phyloP scores from a whole-genome alignment of 2,888 invertebrate species.

The Agapostemon virescens region DNA sequence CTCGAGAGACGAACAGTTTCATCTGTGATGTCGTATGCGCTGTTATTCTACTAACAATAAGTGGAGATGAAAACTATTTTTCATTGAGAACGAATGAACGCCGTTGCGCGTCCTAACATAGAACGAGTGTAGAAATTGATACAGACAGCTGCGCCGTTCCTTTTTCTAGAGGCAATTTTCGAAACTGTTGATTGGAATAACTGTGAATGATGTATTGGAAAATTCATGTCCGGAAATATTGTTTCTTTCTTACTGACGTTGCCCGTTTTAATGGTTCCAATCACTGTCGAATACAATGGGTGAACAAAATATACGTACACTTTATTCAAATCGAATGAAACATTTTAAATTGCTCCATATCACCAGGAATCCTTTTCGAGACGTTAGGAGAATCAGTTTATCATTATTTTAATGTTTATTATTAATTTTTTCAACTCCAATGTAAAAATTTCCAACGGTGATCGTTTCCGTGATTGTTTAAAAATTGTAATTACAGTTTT shows the following conservation, averaged over 20 bases:
- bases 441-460: too few relatives aligned
- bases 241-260: not conserved
- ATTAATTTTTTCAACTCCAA: too few relatives aligned
- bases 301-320: too few relatives aligned
- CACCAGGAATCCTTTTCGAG: too few relatives aligned
- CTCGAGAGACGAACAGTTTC: slow-evolving; percentile 29
- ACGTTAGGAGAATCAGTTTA: too few relatives aligned
- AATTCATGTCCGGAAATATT: not conserved
- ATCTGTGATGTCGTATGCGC: not conserved
- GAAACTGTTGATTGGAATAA: not conserved
- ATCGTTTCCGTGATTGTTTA: too few relatives aligned
- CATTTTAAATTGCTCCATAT: too few relatives aligned
- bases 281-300: too few relatives aligned
- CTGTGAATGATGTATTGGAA: not conserved
- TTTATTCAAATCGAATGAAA: too few relatives aligned
- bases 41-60: not conserved
- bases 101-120: not conserved
- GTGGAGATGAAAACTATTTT: not conserved
- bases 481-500: too few relatives aligned
- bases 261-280: too few relatives aligned
- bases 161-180: not conserved
- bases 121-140: not conserved
- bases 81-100: not conserved
- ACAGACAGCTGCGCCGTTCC: not conserved
- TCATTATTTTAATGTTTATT: too few relatives aligned